Evolutionary conservation across 2,888 invertebrate species (phyloP), one percentile per base, ranked within the genome.

Genomic region (Geophilus truncorum): DNA sequence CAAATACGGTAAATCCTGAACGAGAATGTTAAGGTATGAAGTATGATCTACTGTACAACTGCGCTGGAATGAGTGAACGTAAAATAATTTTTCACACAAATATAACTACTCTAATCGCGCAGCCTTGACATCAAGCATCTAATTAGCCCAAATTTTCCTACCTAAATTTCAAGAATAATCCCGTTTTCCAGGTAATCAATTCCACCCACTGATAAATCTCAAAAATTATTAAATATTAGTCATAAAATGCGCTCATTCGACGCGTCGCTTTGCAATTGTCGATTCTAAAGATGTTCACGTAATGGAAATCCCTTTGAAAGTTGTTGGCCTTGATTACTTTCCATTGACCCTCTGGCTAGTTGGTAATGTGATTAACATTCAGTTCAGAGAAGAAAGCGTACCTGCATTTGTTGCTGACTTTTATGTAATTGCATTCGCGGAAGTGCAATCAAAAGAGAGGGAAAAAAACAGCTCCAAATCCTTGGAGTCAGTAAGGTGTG

Each of bases 301-400:
- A 70, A 70, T 70, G 70, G 70, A 70, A 70, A 70, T 70, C 70
- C 70, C 70, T 12, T 12, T 23, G 70, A 9, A 0, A 70, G 28
- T 70, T 23, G 70, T 23, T 28, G 70, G 10, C 70, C 70, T 70
- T 70, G 70, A 70, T 25, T 70, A 28, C 70, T 28, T 70, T 70
- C 70, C 25, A 12, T 70, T 70, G 70, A 70, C 70, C 70, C 70
- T 70, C 70, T 70, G 70, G 70, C 70, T 70, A 70, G 25, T 10
- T 15, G 70, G 28, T 70, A 25, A 5, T 70, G 10, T 25, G n/a
- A 25, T 70, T 70, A 70, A 28, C 70, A 70, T 70, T 23, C 70
- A 25, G 1, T 70, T 70, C 25, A 28, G 25, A 21, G 70, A 70
- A 70, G 70, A 25, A 9, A 4, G 12, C 21, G 70, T n/a, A 51